Conservation (phyloP, 2,888 invertebrate species). For the Bedellia somnulentella region DNA sequence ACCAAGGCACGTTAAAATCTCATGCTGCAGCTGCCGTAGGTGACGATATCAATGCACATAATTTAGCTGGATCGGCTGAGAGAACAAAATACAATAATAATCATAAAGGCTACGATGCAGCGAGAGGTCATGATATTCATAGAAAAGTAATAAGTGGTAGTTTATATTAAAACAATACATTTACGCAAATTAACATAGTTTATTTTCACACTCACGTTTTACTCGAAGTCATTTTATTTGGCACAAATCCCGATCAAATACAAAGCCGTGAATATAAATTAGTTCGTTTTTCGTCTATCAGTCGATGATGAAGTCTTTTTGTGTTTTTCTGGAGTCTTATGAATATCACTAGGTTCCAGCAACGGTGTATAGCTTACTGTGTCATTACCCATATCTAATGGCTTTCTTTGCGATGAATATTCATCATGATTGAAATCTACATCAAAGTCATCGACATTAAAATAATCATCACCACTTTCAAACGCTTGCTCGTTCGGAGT, state of each 20-base stretch:
- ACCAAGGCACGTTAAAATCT: slow-evolving; percentile 23
- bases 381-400: no score
- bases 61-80: slow-evolving; percentile 16
- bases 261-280: no score
- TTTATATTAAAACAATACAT: no score
- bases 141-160: slow-evolving; percentile 23
- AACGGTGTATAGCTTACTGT: no score
- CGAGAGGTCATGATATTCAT: slow-evolving; percentile 16
- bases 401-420: slow-evolving; percentile 28
- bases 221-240: no score
- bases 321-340: no score
- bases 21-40: slow-evolving; percentile 20
- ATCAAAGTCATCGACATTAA: slow-evolving; percentile 39
- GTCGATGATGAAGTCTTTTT: no score
- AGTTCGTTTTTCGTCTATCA: no score
- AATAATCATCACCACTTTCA: slow-evolving; percentile 45
- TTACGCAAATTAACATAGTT: no score
- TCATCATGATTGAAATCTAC: slow-evolving; percentile 46
- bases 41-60: slow-evolving; percentile 16
- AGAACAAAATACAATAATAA: slow-evolving; percentile 17
- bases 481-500: slow-evolving; percentile 20
- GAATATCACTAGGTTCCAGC: no score
- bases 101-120: slow-evolving; percentile 16
- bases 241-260: no score
- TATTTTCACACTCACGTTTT: no score